Conservation (phyloP, 1,140 invertebrate species). For the Neelides sp. region DNA sequence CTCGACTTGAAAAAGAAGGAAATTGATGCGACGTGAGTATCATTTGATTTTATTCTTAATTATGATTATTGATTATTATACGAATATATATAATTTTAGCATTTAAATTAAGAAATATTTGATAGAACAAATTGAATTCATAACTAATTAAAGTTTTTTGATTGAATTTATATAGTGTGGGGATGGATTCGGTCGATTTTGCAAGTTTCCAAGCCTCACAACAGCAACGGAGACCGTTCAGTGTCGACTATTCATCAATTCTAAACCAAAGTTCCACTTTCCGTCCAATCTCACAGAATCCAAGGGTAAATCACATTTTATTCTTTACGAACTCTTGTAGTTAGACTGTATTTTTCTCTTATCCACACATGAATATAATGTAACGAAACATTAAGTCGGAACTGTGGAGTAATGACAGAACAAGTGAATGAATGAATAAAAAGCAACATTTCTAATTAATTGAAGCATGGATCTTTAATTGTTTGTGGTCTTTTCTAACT, state of each 20-base stretch:
- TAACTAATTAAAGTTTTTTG: background rate
- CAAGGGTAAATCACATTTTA: background rate
- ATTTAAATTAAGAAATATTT: background rate
- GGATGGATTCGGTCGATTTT: background rate
- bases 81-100: background rate
- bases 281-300: background rate
- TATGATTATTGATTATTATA: background rate
- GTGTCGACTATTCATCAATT: background rate
- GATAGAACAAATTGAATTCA: too few relatives aligned
- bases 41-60: background rate
- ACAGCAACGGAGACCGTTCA: background rate
- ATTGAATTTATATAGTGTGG: background rate
- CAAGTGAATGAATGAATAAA: conserved; percentile 1
- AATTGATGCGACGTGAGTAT: background rate
- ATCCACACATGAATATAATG: background rate
- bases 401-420: background rate
- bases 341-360: background rate
- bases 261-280: background rate
- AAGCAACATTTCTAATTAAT: conserved; percentile 4
- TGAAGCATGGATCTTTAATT: too few relatives aligned
- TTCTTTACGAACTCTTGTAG: background rate
- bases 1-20: conserved; percentile 5
- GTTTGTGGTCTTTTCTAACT: too few relatives aligned
- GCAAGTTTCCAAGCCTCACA: background rate
- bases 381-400: background rate